These are phyloP conservation scores for Phalloptychus januarius DNA, from an alignment of 2,797 vertebrate genomes.

Conservation along the genomic window DNA sequence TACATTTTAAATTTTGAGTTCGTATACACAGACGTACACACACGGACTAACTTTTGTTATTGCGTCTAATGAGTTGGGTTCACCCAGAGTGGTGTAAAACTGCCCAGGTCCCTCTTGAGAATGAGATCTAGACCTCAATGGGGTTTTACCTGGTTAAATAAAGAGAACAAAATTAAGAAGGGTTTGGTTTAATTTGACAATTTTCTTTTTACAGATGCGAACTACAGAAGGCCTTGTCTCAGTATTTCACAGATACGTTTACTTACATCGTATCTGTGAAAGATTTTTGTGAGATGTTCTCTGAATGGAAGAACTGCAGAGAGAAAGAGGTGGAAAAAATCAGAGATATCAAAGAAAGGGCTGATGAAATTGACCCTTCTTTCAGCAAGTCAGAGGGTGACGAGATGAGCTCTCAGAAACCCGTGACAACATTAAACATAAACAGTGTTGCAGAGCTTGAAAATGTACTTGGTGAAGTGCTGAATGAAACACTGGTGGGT, in stretches of 20 bases:
- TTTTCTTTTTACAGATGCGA: constrained; percentile 65
- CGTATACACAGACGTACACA: too few relatives aligned
- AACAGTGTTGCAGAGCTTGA: constrained; percentile 54
- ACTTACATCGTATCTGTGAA: constrained; percentile 49
- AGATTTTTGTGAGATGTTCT: constrained; percentile 51
- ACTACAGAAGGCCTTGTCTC: constrained; percentile 43
- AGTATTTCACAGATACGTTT: constrained; percentile 67
- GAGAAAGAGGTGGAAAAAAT: constrained; percentile 58
- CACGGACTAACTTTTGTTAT: too few relatives aligned
- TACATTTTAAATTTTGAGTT: too few relatives aligned
- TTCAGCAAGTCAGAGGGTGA: constrained; percentile 24
- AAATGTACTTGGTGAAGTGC: constrained; percentile 42
- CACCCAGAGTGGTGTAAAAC: too few relatives aligned
- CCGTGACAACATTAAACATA: too few relatives aligned
- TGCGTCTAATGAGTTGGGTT: too few relatives aligned
- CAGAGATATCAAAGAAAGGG: constrained; percentile 62
- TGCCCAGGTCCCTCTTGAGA: too few relatives aligned
- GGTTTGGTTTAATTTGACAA: too few relatives aligned
- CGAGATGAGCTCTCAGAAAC: too few relatives aligned
- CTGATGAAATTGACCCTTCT: constrained; percentile 34
- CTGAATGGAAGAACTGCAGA: constrained; percentile 62
- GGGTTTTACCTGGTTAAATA: too few relatives aligned
- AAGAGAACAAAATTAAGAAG: too few relatives aligned
- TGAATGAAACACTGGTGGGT: constrained; percentile 59
- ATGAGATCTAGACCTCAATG: too few relatives aligned